phyloP scores from a whole-genome alignment of 2,888 invertebrate species.

The Macrosiphum euphorbiae region DNA sequence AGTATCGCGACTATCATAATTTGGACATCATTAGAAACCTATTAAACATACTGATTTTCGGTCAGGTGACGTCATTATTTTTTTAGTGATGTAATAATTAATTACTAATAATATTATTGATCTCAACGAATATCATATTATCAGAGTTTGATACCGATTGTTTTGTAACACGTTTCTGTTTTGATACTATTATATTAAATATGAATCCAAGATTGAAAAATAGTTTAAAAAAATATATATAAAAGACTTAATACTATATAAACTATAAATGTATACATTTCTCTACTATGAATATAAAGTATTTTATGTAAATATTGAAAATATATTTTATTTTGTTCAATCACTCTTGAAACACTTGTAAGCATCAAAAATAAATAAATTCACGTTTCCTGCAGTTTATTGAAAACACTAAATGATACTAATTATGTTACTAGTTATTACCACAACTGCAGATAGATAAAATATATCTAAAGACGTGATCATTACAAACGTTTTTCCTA shows the following conservation, averaged over 20 bases:
- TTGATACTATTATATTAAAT: background rate
- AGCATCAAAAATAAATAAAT: too few species aligned
- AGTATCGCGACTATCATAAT: background rate
- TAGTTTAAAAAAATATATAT: background rate
- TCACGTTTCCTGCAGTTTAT: background rate
- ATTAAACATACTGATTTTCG: background rate
- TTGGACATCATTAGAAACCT: background rate
- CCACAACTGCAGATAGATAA: too few species aligned
- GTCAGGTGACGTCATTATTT: background rate
- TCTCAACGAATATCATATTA: background rate
- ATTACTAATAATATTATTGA: background rate
- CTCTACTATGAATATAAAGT: background rate
- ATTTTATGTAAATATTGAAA: background rate
- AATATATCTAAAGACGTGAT: too few species aligned
- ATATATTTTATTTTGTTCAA: background rate
- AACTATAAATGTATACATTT: background rate
- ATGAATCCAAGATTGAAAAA: background rate
- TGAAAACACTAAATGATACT: background rate
- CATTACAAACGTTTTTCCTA: background rate
- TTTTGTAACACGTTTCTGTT: background rate
- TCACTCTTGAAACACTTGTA: slow-evolving; percentile 49
- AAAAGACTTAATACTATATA: background rate
- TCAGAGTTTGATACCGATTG: background rate
- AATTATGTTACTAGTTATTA: background rate
- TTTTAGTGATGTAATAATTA: background rate